Conservation (phyloP, 2,113 vertebrate species). For the Anolis sagrei region DNA sequence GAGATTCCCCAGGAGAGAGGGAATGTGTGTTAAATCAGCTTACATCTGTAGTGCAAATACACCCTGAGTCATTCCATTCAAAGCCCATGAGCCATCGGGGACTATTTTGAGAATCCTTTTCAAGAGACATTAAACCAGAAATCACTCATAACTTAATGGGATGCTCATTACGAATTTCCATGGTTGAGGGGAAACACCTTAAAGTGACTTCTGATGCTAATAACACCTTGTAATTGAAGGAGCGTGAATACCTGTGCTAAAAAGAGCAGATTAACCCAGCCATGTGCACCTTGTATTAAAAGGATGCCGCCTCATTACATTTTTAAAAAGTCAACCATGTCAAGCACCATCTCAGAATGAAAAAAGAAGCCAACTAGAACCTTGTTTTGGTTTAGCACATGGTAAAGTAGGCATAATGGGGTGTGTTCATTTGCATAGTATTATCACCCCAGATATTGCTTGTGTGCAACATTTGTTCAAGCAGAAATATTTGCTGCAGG, state of each 20-base stretch:
- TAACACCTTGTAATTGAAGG: conserved; percentile 1
- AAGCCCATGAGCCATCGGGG: neutral
- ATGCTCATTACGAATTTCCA: neutral
- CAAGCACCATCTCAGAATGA: neutral
- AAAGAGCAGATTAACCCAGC: neutral
- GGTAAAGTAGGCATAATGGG: neutral
- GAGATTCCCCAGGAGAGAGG: neutral
- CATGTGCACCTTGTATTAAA: neutral
- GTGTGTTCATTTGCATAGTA: neutral
- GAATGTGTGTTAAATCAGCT: neutral
- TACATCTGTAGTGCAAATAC: neutral
- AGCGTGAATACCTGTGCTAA: neutral
- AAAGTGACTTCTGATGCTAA: conserved; percentile 13
- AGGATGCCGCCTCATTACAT: neutral
- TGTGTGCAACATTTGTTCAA: neutral
- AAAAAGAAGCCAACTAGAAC: neutral
- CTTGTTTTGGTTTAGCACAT: neutral
- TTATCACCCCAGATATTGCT: neutral
- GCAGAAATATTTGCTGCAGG: neutral
- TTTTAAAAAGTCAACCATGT: neutral
- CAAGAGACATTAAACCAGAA: conserved; percentile 21
- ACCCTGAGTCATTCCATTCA: neutral
- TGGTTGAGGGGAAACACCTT: neutral
- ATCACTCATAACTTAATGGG: neutral
- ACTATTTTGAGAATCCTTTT: neutral